These are phyloP conservation scores for Plemyria rubiginata DNA, from an alignment of 2,888 invertebrate species.

Conservation along the genomic window DNA sequence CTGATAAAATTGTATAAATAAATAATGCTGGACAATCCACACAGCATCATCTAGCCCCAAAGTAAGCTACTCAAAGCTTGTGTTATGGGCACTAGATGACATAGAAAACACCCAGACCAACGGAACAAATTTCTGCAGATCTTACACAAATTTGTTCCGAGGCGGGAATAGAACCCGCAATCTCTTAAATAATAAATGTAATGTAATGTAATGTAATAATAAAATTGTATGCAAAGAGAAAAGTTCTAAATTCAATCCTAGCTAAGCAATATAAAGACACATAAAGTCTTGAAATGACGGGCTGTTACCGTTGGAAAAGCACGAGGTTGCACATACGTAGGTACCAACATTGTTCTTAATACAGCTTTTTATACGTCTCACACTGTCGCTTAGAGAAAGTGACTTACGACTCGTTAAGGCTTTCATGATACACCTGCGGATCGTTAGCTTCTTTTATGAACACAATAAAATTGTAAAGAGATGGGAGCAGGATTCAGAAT, in stretches of 20 bases:
- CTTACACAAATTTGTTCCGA: too few relatives aligned
- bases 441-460: constrained; percentile 43
- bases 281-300: constrained; percentile 58
- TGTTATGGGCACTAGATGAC: too few relatives aligned
- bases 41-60: too few relatives aligned
- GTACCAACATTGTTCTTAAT: constrained; percentile 59
- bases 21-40: too few relatives aligned
- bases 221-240: constrained; percentile 27
- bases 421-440: constrained; percentile 55
- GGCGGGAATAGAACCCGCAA: too few relatives aligned
- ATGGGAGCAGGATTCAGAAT: constrained; percentile 11
- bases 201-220: too few relatives aligned
- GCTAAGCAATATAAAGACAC: constrained; percentile 52
- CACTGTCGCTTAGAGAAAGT: constrained; percentile 59
- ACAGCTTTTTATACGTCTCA: constrained; percentile 58
- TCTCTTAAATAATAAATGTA: too few relatives aligned
- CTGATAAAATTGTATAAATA: constrained; percentile 4
- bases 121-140: too few relatives aligned
- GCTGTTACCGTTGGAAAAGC: constrained; percentile 43
- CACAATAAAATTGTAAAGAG: constrained; percentile 29
- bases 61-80: too few relatives aligned
- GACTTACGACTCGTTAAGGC: constrained; percentile 57
- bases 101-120: too few relatives aligned
- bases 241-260: constrained; percentile 33
- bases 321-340: constrained; percentile 41